A percentile compares a stretch with the other conserved stretches of the same genome.
phyloP scores from a whole-genome alignment of 1,140 invertebrate genomes.

The Harlomillsia oculata region DNA sequence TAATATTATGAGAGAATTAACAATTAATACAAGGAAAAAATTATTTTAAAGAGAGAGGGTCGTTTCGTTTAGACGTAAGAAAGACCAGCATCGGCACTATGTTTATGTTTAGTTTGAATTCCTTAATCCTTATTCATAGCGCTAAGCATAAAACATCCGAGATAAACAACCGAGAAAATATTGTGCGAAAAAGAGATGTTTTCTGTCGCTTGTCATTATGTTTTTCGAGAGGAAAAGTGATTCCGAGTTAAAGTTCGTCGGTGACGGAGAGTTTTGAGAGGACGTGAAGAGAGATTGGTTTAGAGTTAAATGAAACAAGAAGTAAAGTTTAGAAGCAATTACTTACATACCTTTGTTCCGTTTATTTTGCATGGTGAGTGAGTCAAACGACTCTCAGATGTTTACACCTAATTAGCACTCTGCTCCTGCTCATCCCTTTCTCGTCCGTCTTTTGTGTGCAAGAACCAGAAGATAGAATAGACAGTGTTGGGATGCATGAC shows the following conservation, averaged over 20 bases:
- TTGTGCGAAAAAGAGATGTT: too few relatives aligned
- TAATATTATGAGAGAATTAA: too few relatives aligned
- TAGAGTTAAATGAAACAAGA: conserved; percentile 5
- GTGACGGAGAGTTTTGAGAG: conserved; percentile 1
- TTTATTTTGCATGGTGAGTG: conserved; percentile 15
- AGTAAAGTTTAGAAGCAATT: conserved; percentile 10
- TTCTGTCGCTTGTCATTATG: too few relatives aligned
- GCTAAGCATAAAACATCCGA: too few relatives aligned
- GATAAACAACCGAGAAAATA: too few relatives aligned
- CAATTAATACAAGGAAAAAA: too few relatives aligned
- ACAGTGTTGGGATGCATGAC: conserved; percentile 19
- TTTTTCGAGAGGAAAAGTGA: too few relatives aligned
- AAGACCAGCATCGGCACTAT: too few relatives aligned
- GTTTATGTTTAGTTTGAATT: too few relatives aligned
- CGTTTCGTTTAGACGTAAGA: too few relatives aligned
- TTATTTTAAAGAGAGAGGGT: too few relatives aligned
- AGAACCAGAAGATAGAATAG: neutral
- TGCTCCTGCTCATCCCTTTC: conserved; percentile 9
- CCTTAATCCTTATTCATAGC: too few relatives aligned
- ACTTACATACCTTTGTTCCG: conserved; percentile 12
- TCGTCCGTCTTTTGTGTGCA: neutral
- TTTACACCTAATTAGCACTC: conserved; percentile 26
- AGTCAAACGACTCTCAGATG: conserved; percentile 14
- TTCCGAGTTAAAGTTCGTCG: conserved; percentile 6
- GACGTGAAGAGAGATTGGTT: neutral